phyloP scores from a whole-genome alignment of 2,888 invertebrate genomes.

The Tuta absoluta region DNA sequence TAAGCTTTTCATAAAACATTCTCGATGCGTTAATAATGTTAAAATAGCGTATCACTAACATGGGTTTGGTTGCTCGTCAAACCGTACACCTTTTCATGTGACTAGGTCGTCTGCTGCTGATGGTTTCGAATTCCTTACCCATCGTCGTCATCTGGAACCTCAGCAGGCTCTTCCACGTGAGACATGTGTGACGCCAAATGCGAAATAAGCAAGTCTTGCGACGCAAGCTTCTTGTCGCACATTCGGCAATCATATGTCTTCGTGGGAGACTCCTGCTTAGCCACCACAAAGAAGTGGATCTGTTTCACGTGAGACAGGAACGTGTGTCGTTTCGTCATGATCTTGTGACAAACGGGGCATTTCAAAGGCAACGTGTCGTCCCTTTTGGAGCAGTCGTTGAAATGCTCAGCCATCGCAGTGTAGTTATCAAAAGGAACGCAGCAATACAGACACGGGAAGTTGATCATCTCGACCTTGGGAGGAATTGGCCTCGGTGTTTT shows the following conservation, averaged over 20 bases:
- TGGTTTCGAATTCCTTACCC: conserved; percentile 45
- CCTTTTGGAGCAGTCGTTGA: conserved; percentile 54
- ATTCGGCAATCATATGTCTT: conserved; percentile 61
- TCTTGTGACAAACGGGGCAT: conserved; percentile 62
- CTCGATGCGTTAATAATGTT: too few relatives aligned
- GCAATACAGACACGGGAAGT: conserved; percentile 67
- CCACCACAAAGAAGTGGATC: conserved; percentile 53
- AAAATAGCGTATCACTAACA: too few relatives aligned
- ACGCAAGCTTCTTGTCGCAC: conserved; percentile 60
- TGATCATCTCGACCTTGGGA: conserved; percentile 32
- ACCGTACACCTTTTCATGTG: too few relatives aligned
- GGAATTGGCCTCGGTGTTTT: conserved; percentile 38
- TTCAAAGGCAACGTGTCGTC: conserved; percentile 45
- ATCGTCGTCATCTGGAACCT: conserved; percentile 53
- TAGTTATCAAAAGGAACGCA: conserved; percentile 57
- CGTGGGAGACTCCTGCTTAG: conserved; percentile 27
- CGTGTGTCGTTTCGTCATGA: conserved; percentile 47
- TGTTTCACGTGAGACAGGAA: conserved; percentile 62
- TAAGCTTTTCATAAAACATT: too few relatives aligned
- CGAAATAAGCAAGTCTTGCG: conserved; percentile 63
- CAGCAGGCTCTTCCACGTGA: conserved; percentile 53
- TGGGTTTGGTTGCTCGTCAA: too few relatives aligned
- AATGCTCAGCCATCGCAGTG: conserved; percentile 58
- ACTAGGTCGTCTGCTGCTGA: too few relatives aligned
- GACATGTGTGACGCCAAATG: conserved; percentile 73